Base-by-base conservation (phyloP, 2,797 vertebrate species). In the Lutjanus argentimaculatus region DNA sequence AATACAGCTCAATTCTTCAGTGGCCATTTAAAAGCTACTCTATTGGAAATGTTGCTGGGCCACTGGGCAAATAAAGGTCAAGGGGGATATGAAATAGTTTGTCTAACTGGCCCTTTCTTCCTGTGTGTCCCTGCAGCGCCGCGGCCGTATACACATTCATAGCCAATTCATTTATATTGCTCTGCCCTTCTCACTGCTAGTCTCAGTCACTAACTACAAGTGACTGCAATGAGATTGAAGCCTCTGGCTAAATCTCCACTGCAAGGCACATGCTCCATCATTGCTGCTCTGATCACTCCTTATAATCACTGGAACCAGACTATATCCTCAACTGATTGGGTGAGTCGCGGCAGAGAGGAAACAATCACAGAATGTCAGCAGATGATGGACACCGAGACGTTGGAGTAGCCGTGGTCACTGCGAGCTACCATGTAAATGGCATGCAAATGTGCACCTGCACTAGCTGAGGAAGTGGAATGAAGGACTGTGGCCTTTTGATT, bases 401-500 rank as follows among this genome's bases (percentile, higher is more conserved):
- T 73, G 79, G 85, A 79, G 91, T 82, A 72, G 87, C 82, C 46
- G 85, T 91, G 93, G 91, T 93, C 92, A 93, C 89, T 79, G 82
- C 10, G 85, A 88, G 90, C 86, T 51, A 65, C 91, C 91, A 94
- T 93, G 93, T 90, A 94, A 94, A 94, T 94, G 85, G 84, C 90
- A 95, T 95, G 94, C 93, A 95, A 95, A 95, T 95, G 91, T 94
- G 91, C 93, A 95, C 94, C 93, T 95, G 93, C 92, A 92, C 75
- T 61, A 83, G 89, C 83, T 19, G 72, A 86, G 85, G 85, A 86
- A 91, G 89, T 76, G 91, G 83, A 85, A 87, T 89, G 88, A 91
- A 88, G 80, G 90, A 90, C 89, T 92, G 90, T 86, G 88, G 93
- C 88, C 90, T 91, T 91, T 93, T 94, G 93, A 94, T 94, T 93